Evolutionary conservation across 2,797 vertebrate genomes (phyloP), one percentile per base, ranked within the genome.

Genomic region (Rousettus madagascariensis): DNA sequence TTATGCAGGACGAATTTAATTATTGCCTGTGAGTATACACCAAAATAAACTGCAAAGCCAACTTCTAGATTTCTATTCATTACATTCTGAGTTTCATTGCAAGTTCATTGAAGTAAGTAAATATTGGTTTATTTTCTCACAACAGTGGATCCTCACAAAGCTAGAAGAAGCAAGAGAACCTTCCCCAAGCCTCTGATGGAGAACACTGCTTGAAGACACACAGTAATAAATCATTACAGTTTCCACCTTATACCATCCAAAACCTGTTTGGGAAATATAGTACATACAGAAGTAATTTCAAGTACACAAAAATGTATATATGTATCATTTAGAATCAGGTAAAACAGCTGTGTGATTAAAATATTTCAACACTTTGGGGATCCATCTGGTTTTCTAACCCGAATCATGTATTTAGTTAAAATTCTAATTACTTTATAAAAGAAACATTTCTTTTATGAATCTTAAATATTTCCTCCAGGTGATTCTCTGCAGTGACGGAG

Each of bases 61-160:
- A 2, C 71, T 75, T 92, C 17, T 26, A 41, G 36, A 74, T 93
- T 94, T 92, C 28, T 43, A 66, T 43, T 96, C 43, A 43, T 86
- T 91, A 59, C 12, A 24, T 57, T 85, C 82, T 95, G 36, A 63
- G 13, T 95, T 95, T 94, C 66, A 88, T 72, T 91, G 51, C n/a
- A 74, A 85, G 12, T 91, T 95, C 57, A 92, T 26, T 94, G 38
- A 95, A 79, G 36, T 94, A 90, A 80, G 22, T 51, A 95, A 83
- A n/a, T 95, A 83, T 71, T 33, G 80, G n/a, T 97, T 96, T 77
- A 51, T 98, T 98, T 94, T 91, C 13, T 77, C 49, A 89, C 33
- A 38, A 91, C 98, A 99, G 99, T 99, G 99, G 99, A 99, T 99
- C 97, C 99, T 99, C 79, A 92, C 98, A 97, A 99, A 99, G 97